Base-by-base conservation (phyloP, 2,888 invertebrate species). In the Nymphalis polychloros region DNA sequence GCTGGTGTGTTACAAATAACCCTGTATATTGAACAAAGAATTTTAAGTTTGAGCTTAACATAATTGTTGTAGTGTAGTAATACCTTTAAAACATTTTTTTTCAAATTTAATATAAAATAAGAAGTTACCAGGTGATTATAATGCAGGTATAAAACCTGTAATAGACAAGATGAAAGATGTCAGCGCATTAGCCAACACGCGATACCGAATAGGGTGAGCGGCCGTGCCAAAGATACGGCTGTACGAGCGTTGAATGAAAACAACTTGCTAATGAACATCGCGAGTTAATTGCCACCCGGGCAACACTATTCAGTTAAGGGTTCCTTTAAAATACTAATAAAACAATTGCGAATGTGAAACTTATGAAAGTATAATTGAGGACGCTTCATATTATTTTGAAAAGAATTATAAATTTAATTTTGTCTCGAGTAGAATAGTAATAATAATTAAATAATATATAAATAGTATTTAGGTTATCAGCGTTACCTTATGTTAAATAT, bases 181-280 rank as follows among this genome's bases (percentile, higher is more conserved):
- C 53, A 61, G 61, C 48, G 59, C 52, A 66, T 66, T 66, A 66
- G 61, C 61, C 53, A 61, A 61, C 75, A 82, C 81, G 82, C 84
- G 82, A 83, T 82, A 84, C 81, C 84, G 83, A 86, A 59, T 49
- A 67, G 59, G 47, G 53, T 60, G 52, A 48, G 64, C 60, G 65
- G 53, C 47, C 60, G 59, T 59, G 65, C 50, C 66, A 48, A 20
- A 61, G 61, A 66, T 55, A 50, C 61, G 53, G 53, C 47, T 31
- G 41, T 87, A 87, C 88, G 86, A 79, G 76, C 79, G 71, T 80
- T 81, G 89, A 87, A 90, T 89, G 88, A 84, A 83, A 90, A 89
- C 86, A 85, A 84, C 78, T 85, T 86, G 87, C 84, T 90, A 90
- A 90, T 90, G 90, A 90, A 88, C 84, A 83, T 82, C 82, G 85